Evolutionary conservation across 2,113 vertebrate species (phyloP).

Genomic region (Ciconia maguari): DNA sequence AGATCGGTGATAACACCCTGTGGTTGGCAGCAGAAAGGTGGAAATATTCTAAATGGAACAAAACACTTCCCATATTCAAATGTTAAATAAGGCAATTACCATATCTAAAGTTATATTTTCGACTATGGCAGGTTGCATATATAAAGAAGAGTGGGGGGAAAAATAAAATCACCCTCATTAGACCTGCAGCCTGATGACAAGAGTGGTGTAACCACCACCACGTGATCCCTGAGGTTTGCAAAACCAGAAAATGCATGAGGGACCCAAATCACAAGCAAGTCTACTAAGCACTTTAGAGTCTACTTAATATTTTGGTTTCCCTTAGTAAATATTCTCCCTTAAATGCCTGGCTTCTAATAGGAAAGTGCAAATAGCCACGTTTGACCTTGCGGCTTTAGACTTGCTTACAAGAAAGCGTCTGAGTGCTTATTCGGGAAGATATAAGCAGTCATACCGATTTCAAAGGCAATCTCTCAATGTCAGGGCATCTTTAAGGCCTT

Average conservation of each 20-base stretch:
- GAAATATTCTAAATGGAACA: slow-evolving; percentile 11
- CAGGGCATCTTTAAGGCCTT: neutral
- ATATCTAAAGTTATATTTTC: neutral
- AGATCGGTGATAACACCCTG: neutral
- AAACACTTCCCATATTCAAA: slow-evolving; percentile 26
- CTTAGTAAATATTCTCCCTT: neutral
- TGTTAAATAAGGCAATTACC: slow-evolving; percentile 18
- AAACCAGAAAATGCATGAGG: neutral
- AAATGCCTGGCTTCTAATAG: neutral
- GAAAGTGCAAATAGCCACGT: fast-evolving
- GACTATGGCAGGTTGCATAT: neutral
- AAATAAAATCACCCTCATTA: neutral
- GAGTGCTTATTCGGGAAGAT: neutral
- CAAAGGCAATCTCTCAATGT: neutral
- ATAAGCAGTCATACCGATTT: neutral
- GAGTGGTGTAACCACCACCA: neutral
- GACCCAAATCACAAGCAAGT: neutral
- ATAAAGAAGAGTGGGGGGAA: neutral
- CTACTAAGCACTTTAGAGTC: neutral
- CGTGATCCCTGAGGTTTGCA: fast-evolving
- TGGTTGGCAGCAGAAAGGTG: neutral
- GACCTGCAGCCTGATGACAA: neutral
- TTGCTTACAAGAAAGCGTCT: neutral
- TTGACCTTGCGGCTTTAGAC: neutral
- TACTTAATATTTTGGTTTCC: neutral